Conservation (phyloP, 2,888 invertebrate species). For the Hyposoter didymator region DNA sequence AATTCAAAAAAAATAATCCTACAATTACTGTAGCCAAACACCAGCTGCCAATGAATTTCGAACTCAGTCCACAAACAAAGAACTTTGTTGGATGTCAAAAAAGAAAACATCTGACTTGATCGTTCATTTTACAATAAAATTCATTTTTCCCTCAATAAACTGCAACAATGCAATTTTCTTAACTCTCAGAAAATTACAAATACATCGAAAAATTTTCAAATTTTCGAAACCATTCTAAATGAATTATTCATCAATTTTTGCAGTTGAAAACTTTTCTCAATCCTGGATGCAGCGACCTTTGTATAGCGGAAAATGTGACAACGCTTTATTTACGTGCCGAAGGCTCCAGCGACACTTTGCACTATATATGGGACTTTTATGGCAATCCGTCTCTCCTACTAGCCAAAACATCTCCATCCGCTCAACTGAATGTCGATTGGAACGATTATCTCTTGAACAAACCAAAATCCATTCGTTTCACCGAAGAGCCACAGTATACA, state of each 20-base stretch:
- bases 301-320: conserved; percentile 80
- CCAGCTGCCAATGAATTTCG: too few relatives aligned
- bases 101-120: too few relatives aligned
- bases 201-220: neutral
- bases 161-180: neutral
- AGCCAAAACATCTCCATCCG: conserved; percentile 85
- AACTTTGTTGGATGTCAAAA: too few relatives aligned
- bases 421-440: conserved; percentile 86
- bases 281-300: conserved; percentile 80
- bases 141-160: neutral
- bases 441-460: conserved; percentile 78
- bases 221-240: neutral
- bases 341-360: conserved; percentile 86
- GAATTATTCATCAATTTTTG: conserved; percentile 39
- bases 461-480: conserved; percentile 82
- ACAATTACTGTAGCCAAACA: too few relatives aligned
- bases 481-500: conserved; percentile 85
- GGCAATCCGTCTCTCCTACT: conserved; percentile 87
- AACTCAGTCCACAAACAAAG: too few relatives aligned
- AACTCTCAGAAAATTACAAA: neutral
- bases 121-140: too few relatives aligned
- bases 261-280: conserved; percentile 79
- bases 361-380: conserved; percentile 89
- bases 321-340: conserved; percentile 86
- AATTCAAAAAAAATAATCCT: too few relatives aligned